phyloP scores from a whole-genome alignment of 2,888 invertebrate genomes.

The Theodoxus fluviatilis region DNA sequence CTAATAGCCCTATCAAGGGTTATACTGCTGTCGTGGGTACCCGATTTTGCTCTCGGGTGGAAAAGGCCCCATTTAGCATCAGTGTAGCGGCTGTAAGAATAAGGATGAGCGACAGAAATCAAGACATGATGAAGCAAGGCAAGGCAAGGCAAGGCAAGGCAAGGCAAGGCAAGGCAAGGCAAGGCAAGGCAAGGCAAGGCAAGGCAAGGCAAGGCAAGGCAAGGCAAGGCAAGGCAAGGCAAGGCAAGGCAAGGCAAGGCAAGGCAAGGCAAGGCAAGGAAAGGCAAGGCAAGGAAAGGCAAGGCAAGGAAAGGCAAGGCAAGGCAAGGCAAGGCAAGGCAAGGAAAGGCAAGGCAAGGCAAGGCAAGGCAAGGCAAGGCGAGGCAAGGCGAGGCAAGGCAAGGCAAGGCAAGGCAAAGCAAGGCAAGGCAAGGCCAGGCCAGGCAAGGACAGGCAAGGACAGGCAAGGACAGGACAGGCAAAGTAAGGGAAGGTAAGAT shows the following conservation, averaged over 20 bases:
- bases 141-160: not conserved
- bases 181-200: conserved; percentile 6
- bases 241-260: conserved; percentile 6
- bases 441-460: not conserved
- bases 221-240: conserved; percentile 14
- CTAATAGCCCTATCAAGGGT: no score
- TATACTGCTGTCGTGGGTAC: no score
- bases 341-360: no score
- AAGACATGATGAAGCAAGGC: not conserved
- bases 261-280: not conserved
- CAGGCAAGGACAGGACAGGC: not conserved
- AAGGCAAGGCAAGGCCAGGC: not conserved
- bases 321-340: no score
- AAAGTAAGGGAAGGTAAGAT: no score
- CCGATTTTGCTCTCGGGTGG: no score
- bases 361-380: no score
- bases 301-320: not conserved
- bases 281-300: not conserved
- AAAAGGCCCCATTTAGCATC: no score
- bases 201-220: conserved; percentile 9
- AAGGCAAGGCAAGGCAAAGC: conserved; percentile 10
- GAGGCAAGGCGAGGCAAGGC: conserved; percentile 3
- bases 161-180: not conserved
- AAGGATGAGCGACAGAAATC: no score
- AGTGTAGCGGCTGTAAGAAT: no score